A percentile compares a stretch with the other conserved stretches of the same genome.
Conservation (phyloP, 1,140 invertebrate genomes). For the Penaeus indicus region DNA sequence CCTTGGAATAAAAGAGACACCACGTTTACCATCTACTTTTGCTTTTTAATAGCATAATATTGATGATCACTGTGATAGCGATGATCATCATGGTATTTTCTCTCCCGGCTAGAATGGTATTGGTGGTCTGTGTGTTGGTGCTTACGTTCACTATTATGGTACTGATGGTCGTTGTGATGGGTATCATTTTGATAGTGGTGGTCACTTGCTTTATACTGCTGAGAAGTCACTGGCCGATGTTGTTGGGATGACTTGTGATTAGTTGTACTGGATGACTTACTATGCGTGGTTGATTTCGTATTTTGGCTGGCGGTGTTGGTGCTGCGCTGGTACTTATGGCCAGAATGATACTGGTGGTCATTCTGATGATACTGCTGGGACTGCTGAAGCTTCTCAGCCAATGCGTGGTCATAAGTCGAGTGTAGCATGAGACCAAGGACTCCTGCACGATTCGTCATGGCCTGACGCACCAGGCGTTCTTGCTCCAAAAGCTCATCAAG, state of each 20-base stretch:
- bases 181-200: slow-evolving; percentile 40
- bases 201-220: slow-evolving; percentile 32
- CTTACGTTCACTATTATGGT: slow-evolving; percentile 34
- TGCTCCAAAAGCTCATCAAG: slow-evolving; percentile 96
- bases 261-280: neutral
- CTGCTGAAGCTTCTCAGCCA: slow-evolving; percentile 76
- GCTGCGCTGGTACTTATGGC: slow-evolving; percentile 7
- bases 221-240: too few relatives aligned
- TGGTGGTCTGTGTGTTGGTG: slow-evolving; percentile 49
- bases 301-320: slow-evolving; percentile 18
- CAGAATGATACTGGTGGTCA: slow-evolving; percentile 58
- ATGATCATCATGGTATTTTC: slow-evolving; percentile 40
- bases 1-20: too few relatives aligned
- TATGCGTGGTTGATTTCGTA: neutral
- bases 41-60: slow-evolving; percentile 55
- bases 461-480: slow-evolving; percentile 87
- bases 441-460: slow-evolving; percentile 89
- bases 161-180: slow-evolving; percentile 38
- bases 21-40: slow-evolving; percentile 27
- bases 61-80: slow-evolving; percentile 54
- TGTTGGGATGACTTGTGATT: too few relatives aligned
- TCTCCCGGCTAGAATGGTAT: slow-evolving; percentile 46
- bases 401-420: slow-evolving; percentile 93
- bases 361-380: slow-evolving; percentile 63
- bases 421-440: slow-evolving; percentile 93